Evolutionary conservation across 2,888 invertebrate species (phyloP), one percentile per base, ranked within the genome.

Genomic region (Schizotus pectinicornis): DNA sequence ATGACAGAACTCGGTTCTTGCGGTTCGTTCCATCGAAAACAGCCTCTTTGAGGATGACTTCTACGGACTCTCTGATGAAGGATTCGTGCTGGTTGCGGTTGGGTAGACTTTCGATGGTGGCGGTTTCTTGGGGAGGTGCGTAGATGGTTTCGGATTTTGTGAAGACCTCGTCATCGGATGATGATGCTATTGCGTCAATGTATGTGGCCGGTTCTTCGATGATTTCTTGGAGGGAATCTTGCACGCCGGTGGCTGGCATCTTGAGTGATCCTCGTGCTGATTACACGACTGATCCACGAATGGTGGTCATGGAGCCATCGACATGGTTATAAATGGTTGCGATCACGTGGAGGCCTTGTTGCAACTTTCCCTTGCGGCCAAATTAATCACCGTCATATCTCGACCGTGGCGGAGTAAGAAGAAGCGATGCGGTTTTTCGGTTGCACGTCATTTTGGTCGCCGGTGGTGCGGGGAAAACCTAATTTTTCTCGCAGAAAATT

Each of bases 1-100:
- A 96, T 68, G 94, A 89, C 47, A 93, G 85, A 3, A 95, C 94
- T 75, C 88, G 89, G 48, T 85, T 85, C 6, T 84, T 82, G 56
- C 92, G 84, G 62, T 84, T 83, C 0, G 90, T 88, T 46, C 90
- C 89, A 70, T 88, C 85, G 70, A 92, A 92, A 7, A 93, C 86
- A 3, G 91, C 91, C 54, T 89, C 83, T 61, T 90, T 86, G 37
- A 93, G 81, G 64, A 93, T 80, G 60, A 91, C 78, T 56, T 92
- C 89, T 43, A 90, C 82, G 56, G 88, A 87, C 61, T 86, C 83
- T 47, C 87, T 82, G 37, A 94, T 81, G 73, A 93, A 92, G 42
- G 85, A 83, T 74, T 91, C 92, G 75, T 92, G 90, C 37, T 83
- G 81, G 11, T 83, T 80, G 67, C 83, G 81, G 34, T 84, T 82